Conservation (phyloP, 2,797 vertebrate genomes). For the Antrozous pallidus region DNA sequence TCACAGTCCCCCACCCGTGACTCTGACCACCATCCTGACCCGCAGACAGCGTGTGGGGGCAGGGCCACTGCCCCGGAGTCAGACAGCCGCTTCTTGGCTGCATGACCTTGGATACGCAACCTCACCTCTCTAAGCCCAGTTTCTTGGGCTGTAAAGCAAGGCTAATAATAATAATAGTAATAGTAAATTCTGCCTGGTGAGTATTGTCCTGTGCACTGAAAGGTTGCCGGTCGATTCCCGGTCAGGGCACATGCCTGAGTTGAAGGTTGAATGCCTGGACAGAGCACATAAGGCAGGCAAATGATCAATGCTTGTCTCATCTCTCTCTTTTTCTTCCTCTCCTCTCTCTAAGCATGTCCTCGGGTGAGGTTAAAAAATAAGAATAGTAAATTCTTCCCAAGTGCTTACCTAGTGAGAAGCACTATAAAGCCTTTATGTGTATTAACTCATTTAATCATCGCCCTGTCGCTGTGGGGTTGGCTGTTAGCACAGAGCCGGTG, state of each 20-base stretch:
- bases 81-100: neutral
- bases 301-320: neutral
- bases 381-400: neutral
- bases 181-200: neutral
- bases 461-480: neutral
- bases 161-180: neutral
- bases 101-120: neutral
- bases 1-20: accelerated
- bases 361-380: neutral
- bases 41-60: neutral
- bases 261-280: neutral
- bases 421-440: neutral
- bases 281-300: neutral
- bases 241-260: neutral
- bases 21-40: neutral
- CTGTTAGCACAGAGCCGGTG: neutral
- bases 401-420: neutral
- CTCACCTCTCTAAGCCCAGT: neutral
- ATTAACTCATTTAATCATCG: neutral
- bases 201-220: neutral
- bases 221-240: neutral
- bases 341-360: neutral
- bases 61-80: neutral
- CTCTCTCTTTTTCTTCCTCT: neutral
- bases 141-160: neutral